Evolutionary conservation across 37 sponge, comb jelly and placozoan genomes (phyloP).

Genomic region (Oopsacas minuta): DNA sequence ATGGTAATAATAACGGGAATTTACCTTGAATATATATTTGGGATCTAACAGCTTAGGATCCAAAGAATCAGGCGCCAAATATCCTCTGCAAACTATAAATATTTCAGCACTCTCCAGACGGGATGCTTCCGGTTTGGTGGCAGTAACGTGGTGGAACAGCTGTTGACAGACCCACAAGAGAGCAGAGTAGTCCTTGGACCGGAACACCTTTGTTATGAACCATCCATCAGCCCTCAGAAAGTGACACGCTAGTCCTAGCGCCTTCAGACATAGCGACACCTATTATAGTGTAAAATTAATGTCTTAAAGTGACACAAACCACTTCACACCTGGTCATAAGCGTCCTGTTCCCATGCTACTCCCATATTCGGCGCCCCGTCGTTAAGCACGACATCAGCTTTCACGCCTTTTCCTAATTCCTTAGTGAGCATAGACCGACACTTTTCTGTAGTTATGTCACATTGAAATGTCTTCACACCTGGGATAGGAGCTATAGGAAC

Average conservation of each 20-base stretch:
- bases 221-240: constrained; percentile 71
- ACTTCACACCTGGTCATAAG: constrained; percentile 60
- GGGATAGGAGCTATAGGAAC: constrained; percentile 80
- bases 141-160: constrained; percentile 77
- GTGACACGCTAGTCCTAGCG: constrained; percentile 74
- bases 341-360: constrained; percentile 89
- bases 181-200: constrained; percentile 90
- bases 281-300: background rate
- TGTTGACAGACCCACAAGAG: constrained; percentile 85
- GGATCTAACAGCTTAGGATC: constrained; percentile 86
- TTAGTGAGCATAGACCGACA: constrained; percentile 34
- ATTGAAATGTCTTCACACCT: constrained; percentile 72
- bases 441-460: constrained; percentile 80
- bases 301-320: background rate
- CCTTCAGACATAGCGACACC: constrained; percentile 54
- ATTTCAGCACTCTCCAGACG: constrained; percentile 93
- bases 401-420: constrained; percentile 69
- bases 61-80: constrained; percentile 66
- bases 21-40: constrained; percentile 55
- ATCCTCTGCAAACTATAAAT: constrained; percentile 89
- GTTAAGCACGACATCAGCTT: constrained; percentile 84
- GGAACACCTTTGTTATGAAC: constrained; percentile 94
- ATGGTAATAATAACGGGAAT: background rate
- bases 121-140: constrained; percentile 97
- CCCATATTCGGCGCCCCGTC: constrained; percentile 99